Evolutionary conservation across 2,888 invertebrate species (phyloP).

Genomic region (Trichogramma evanescens): DNA sequence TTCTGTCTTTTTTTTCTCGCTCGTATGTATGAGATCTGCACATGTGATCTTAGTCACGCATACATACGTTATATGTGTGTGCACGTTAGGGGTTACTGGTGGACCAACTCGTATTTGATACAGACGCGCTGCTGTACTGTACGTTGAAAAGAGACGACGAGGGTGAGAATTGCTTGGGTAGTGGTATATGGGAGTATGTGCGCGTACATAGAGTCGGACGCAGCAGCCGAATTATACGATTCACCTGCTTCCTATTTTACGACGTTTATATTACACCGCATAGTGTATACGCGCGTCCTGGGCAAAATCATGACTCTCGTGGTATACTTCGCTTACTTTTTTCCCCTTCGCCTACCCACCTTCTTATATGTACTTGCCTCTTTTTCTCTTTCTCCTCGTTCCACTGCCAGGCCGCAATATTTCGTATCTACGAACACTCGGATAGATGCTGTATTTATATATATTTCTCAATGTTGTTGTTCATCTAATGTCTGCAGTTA

Average conservation of each 20-base stretch:
- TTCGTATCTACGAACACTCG: no score
- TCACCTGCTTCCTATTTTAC: conserved; percentile 48
- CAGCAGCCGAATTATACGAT: conserved; percentile 43
- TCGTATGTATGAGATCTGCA: conserved; percentile 36
- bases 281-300: conserved; percentile 16
- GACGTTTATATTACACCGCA: conserved; percentile 46
- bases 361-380: conserved; percentile 1
- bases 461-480: no score
- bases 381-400: neutral
- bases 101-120: no score
- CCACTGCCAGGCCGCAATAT: neutral
- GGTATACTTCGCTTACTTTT: conserved; percentile 3
- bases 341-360: conserved; percentile 2
- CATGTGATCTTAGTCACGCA: conserved; percentile 32
- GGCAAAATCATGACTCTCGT: conserved; percentile 36
- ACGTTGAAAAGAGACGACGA: neutral
- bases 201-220: no score
- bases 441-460: no score
- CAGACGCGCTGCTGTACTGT: no score
- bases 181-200: conserved; percentile 18
- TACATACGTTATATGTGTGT: conserved; percentile 18
- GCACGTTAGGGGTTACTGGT: conserved; percentile 28
- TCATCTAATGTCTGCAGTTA: no score
- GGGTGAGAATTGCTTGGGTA: conserved; percentile 38
- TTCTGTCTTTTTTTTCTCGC: no score